Conservation (phyloP, 1,140 invertebrate genomes). For the Panagrolaimus sp. region DNA sequence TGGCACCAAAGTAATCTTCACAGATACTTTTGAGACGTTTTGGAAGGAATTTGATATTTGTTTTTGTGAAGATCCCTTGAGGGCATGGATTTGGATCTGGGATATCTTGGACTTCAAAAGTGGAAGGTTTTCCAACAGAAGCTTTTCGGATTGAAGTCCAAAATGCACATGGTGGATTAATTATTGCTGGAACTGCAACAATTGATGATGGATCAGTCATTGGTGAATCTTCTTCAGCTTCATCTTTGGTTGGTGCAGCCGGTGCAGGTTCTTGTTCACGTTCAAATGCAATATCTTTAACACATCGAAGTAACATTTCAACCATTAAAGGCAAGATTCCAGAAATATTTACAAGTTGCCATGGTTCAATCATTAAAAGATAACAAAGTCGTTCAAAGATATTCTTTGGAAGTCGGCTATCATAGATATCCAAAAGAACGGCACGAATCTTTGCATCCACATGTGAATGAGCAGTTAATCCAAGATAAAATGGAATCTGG, state of each 20-base stretch:
- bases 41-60: no score
- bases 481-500: not conserved
- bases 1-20: no score
- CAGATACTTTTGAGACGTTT: no score
- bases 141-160: not conserved
- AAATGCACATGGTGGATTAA: not conserved
- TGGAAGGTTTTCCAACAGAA: not conserved
- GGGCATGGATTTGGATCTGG: no score
- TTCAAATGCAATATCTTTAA: not conserved
- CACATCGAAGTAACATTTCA: constrained; percentile 10
- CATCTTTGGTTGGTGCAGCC: not conserved
- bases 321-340: not conserved
- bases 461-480: not conserved
- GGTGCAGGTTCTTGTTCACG: not conserved
- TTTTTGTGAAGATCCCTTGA: no score
- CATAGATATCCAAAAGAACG: not conserved
- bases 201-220: not conserved
- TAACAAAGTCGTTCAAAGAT: constrained; percentile 1
- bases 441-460: not conserved
- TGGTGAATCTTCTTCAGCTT: not conserved
- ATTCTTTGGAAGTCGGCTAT: not conserved
- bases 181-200: not conserved
- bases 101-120: not conserved
- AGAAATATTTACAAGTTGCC: not conserved
- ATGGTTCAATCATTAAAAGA: not conserved